These are phyloP conservation scores for Formica exsecta DNA, from an alignment of 1,140 invertebrate species.

Conservation along the genomic window DNA sequence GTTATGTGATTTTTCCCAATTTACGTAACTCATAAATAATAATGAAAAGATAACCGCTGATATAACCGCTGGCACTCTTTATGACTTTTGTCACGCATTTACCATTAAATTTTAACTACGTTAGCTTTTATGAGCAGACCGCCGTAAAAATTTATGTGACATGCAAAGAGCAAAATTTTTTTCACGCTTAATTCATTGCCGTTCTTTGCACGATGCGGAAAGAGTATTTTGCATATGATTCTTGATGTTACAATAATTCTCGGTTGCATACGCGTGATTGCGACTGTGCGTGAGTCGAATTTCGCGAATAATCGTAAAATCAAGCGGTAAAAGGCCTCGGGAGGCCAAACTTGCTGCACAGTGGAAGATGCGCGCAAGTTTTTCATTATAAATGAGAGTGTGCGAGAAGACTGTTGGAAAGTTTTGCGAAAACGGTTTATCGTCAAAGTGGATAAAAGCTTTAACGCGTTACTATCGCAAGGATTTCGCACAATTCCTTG, in stretches of 20 bases:
- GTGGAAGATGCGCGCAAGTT: not conserved
- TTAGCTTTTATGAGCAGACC: slow-evolving; percentile 35
- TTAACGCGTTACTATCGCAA: slow-evolving; percentile 31
- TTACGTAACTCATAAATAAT: slow-evolving; percentile 38
- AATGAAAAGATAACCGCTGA: slow-evolving; percentile 20
- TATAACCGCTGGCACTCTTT: slow-evolving; percentile 38
- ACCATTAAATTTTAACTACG: slow-evolving; percentile 52
- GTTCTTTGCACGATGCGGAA: not conserved
- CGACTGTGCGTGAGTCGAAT: not conserved
- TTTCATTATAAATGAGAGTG: slow-evolving; percentile 27
- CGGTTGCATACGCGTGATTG: not conserved
- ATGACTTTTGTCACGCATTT: slow-evolving; percentile 49
- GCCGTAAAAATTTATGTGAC: slow-evolving; percentile 36
- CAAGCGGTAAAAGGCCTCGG: not conserved
- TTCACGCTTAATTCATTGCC: slow-evolving; percentile 6
- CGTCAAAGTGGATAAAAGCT: slow-evolving; percentile 46
- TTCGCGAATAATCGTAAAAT: slow-evolving; percentile 1
- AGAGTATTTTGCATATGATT: not conserved
- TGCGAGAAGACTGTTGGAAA: slow-evolving; percentile 31
- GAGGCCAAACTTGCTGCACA: not conserved
- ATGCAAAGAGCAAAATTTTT: not conserved
- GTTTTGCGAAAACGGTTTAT: slow-evolving; percentile 45
- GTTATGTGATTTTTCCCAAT: slow-evolving; percentile 2
- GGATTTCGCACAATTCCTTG: slow-evolving; percentile 52
- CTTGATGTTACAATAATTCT: slow-evolving; percentile 6